These are phyloP conservation scores for Megamerina dolium DNA, from an alignment of 2,888 invertebrate species.

Conservation along the genomic window DNA sequence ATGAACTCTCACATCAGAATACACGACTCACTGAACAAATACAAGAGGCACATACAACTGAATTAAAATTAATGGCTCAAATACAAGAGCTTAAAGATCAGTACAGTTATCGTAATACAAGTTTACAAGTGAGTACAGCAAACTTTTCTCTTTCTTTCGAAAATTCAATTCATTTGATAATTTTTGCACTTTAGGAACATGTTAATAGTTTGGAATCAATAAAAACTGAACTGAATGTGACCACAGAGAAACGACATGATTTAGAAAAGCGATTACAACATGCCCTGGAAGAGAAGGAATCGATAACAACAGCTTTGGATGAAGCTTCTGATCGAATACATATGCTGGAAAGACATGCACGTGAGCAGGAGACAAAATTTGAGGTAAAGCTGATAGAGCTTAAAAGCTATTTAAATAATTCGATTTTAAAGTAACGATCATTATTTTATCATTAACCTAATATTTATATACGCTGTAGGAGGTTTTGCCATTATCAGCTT, in stretches of 20 bases:
- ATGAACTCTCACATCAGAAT: conserved; percentile 85
- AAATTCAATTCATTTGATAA: background rate
- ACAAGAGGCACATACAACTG: conserved; percentile 73
- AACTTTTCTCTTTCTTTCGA: background rate
- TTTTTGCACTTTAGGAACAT: conserved; percentile 60
- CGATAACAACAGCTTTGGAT: conserved; percentile 71
- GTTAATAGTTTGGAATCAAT: conserved; percentile 82
- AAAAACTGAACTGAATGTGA: conserved; percentile 78
- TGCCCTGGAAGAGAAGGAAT: conserved; percentile 74
- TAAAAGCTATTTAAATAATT: too few species aligned
- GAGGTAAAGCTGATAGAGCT: conserved; percentile 33
- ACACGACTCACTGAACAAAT: conserved; percentile 77
- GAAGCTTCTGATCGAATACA: conserved; percentile 85
- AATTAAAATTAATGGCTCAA: conserved; percentile 73
- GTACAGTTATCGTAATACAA: conserved; percentile 71
- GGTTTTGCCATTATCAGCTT: too few species aligned
- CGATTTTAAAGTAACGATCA: too few species aligned
- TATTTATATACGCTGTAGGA: too few species aligned
- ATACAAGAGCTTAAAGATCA: conserved; percentile 78
- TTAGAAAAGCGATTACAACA: conserved; percentile 74
- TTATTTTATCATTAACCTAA: too few species aligned
- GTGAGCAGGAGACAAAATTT: conserved; percentile 65
- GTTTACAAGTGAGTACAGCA: conserved; percentile 55
- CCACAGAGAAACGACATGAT: conserved; percentile 76
- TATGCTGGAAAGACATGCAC: conserved; percentile 74